Conservation (phyloP, 1,140 invertebrate species). For the Drosophila hydei region DNA sequence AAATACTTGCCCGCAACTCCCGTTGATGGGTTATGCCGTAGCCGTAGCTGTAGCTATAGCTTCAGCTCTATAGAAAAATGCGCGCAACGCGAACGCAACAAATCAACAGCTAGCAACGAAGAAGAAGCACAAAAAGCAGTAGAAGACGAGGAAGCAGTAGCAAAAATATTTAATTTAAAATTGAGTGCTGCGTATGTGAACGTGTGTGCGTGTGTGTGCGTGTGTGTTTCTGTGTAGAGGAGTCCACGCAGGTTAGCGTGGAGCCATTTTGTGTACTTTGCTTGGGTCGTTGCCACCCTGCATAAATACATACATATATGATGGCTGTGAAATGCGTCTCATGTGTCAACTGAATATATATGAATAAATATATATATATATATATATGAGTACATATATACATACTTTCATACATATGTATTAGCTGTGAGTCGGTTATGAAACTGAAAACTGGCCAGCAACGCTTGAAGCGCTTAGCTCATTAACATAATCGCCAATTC, state of each 20-base stretch:
- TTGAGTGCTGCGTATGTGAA: slow-evolving; percentile 1
- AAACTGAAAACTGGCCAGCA: slow-evolving; percentile 19
- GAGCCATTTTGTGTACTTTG: slow-evolving; percentile 4
- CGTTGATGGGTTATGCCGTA: neutral
- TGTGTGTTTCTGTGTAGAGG: neutral
- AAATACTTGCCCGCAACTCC: neutral
- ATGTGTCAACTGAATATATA: slow-evolving; percentile 9
- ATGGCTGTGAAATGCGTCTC: neutral
- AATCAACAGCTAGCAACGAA: slow-evolving; percentile 17
- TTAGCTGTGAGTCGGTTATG: slow-evolving; percentile 51
- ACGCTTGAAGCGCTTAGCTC: slow-evolving; percentile 37
- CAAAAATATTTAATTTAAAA: slow-evolving; percentile 47
- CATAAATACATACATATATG: slow-evolving; percentile 9
- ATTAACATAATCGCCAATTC: slow-evolving; percentile 80
- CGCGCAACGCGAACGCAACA: slow-evolving; percentile 28
- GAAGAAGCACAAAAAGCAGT: neutral
- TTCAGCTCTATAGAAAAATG: slow-evolving; percentile 10
- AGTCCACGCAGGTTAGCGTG: neutral
- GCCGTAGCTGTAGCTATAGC: neutral
- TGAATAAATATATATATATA: neutral
- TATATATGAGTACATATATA: neutral
- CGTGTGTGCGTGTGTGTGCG: neutral
- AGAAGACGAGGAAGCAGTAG: slow-evolving; percentile 3
- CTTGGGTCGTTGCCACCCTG: slow-evolving; percentile 28
- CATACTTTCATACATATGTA: slow-evolving; percentile 7